phyloP scores from a whole-genome alignment of 2,888 invertebrate species.

The Melieria crassipennis region DNA sequence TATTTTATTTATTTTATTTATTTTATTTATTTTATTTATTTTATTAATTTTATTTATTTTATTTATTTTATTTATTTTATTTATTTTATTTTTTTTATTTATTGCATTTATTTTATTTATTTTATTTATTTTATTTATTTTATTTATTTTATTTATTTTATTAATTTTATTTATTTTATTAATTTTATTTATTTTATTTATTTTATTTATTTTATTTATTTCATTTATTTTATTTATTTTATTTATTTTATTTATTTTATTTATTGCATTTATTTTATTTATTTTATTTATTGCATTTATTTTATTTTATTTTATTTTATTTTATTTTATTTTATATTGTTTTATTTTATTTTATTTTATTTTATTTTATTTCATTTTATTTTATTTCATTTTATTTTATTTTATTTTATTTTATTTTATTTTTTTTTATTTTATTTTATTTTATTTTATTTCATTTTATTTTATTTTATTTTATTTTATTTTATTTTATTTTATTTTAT shows the following conservation, averaged over 20 bases:
- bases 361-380: neutral
- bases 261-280: neutral
- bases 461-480: too few relatives aligned
- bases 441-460: too few relatives aligned
- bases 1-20: too few relatives aligned
- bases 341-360: constrained; percentile 1
- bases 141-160: neutral
- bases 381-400: neutral
- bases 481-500: too few relatives aligned
- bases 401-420: too few relatives aligned
- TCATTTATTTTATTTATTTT: neutral
- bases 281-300: constrained; percentile 10
- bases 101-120: too few relatives aligned
- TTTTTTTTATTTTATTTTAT: too few relatives aligned
- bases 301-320: constrained; percentile 6
- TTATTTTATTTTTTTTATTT: too few relatives aligned
- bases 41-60: too few relatives aligned
- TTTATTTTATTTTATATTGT: neutral
- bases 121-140: too few relatives aligned
- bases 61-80: too few relatives aligned
- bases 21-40: too few relatives aligned
- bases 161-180: neutral
- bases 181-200: neutral
- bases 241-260: neutral
- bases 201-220: neutral